These are phyloP conservation scores for Rachycentron canadum DNA, from an alignment of 2,797 vertebrate genomes.

Conservation along the genomic window DNA sequence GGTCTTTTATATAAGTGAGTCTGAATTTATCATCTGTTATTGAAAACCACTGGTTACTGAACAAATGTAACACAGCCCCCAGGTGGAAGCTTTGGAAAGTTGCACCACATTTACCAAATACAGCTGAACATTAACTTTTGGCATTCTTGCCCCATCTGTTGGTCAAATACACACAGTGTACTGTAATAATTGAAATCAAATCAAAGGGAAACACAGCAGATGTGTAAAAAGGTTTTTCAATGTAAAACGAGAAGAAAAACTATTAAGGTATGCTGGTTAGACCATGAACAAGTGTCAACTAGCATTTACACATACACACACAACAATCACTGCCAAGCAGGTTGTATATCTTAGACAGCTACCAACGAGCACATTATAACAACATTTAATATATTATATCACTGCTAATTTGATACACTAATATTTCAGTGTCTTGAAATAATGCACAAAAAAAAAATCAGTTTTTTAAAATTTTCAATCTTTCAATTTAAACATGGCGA, in stretches of 20 bases:
- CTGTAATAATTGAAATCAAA: background rate
- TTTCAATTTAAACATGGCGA: background rate
- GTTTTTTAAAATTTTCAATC: no score
- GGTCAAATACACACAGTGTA: conserved; percentile 23
- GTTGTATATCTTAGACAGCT: background rate
- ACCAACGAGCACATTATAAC: background rate
- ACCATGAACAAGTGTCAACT: background rate
- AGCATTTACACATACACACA: background rate
- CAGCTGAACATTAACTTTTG: background rate
- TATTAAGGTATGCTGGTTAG: background rate
- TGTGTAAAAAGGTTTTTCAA: background rate
- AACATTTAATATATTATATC: background rate
- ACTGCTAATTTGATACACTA: background rate
- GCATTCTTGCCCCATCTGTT: conserved; percentile 55
- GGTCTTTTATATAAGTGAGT: background rate
- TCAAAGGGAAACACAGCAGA: background rate
- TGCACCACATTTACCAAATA: conserved; percentile 18
- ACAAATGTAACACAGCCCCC: conserved; percentile 67
- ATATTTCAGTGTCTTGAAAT: background rate
- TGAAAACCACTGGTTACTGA: background rate
- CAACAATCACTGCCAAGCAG: background rate
- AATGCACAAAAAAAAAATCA: background rate
- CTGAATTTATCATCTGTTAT: background rate
- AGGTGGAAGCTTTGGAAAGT: conserved; percentile 23
- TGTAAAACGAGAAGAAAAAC: background rate